Percentiles rank a stretch among this genome's conserved stretches.
These are phyloP conservation scores for Oligia fasciuncula DNA, from an alignment of 2,888 invertebrate species.

Conservation along the genomic window DNA sequence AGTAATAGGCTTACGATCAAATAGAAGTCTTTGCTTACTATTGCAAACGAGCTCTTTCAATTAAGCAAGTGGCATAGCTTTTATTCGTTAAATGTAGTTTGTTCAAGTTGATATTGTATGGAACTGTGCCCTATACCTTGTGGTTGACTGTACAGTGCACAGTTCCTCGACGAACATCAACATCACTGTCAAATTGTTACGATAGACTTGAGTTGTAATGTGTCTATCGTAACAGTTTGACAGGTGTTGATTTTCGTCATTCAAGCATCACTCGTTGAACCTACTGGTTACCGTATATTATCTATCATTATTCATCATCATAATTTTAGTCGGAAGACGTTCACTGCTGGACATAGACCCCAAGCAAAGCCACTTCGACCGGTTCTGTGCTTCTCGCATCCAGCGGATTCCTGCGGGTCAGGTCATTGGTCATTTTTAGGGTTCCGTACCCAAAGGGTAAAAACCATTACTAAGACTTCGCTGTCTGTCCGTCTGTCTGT, in stretches of 20 bases:
- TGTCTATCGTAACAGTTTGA: background rate
- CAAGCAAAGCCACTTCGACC: background rate
- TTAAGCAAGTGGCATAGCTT: background rate
- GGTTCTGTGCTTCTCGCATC: background rate
- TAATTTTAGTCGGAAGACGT: background rate
- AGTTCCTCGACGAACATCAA: no score
- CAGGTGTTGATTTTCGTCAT: background rate
- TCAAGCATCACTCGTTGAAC: background rate
- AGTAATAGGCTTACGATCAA: background rate
- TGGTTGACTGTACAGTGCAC: no score
- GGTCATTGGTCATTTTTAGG: background rate
- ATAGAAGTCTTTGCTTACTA: background rate
- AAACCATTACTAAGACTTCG: no score
- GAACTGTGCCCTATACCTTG: background rate
- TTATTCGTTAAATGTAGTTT: slow-evolving; percentile 1
- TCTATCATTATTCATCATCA: background rate
- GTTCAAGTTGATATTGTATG: background rate
- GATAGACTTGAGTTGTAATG: no score
- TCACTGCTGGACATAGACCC: background rate
- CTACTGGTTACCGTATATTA: background rate
- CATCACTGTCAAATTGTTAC: no score
- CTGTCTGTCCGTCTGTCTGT: no score
- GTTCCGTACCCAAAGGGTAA: no score
- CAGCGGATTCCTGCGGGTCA: background rate
- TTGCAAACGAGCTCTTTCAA: slow-evolving; percentile 4